Conservation (phyloP, 1,140 invertebrate species). For the Drosophila bifasciata region DNA sequence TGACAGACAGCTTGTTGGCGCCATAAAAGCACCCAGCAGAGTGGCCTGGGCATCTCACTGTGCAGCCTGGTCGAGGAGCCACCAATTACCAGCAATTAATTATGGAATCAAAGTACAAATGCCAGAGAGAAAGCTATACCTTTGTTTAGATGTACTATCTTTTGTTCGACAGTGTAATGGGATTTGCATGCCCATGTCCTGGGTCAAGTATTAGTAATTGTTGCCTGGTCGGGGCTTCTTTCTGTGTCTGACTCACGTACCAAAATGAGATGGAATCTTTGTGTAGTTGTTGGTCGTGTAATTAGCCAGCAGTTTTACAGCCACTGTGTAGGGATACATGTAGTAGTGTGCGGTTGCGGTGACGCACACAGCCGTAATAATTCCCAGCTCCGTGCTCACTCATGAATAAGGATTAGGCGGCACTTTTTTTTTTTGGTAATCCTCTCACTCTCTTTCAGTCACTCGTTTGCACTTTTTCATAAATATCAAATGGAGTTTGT, state of each 20-base stretch:
- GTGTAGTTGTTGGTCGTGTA: slow-evolving; percentile 33
- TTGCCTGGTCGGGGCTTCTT: slow-evolving; percentile 28
- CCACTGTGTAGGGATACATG: too few species aligned
- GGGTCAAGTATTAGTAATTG: slow-evolving; percentile 52
- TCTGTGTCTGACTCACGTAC: slow-evolving; percentile 25
- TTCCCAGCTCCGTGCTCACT: slow-evolving; percentile 14
- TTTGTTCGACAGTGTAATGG: slow-evolving; percentile 49
- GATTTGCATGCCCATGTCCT: slow-evolving; percentile 28
- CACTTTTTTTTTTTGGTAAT: slow-evolving; percentile 11
- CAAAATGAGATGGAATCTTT: slow-evolving; percentile 38
- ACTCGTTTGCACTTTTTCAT: slow-evolving; percentile 35
- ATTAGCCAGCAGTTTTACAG: slow-evolving; percentile 47
- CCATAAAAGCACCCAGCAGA: slow-evolving; percentile 32
- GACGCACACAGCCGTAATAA: slow-evolving; percentile 46
- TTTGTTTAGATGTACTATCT: neutral
- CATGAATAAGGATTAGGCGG: slow-evolving; percentile 25
- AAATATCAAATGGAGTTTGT: slow-evolving; percentile 66
- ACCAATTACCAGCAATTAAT: slow-evolving; percentile 15
- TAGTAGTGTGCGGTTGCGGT: neutral
- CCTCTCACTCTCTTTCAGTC: neutral
- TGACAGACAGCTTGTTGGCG: slow-evolving; percentile 41
- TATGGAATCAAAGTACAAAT: slow-evolving; percentile 36
- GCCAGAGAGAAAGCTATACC: neutral
- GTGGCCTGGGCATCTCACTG: slow-evolving; percentile 39
- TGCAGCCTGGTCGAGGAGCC: slow-evolving; percentile 16